Base-by-base conservation (phyloP, 1,140 invertebrate species). In the Hyles euphorbiae region DNA sequence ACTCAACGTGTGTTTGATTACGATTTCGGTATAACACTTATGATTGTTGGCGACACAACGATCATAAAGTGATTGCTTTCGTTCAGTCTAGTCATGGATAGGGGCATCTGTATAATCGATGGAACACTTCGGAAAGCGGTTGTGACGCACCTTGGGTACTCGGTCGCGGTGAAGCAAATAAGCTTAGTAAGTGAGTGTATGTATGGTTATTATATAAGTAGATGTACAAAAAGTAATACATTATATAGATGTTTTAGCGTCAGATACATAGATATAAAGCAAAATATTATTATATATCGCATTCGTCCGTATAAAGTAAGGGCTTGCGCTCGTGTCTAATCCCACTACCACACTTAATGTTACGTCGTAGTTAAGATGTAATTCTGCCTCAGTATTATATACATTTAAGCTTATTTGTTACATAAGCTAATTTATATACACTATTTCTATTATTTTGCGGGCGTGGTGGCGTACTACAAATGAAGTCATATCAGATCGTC, bases 171-270 rank as follows among this genome's bases (percentile, higher is more conserved):
- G 73, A 76, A 76, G 72, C 70, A 77, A 72, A 73, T 75, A 86
- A 86, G 86, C 86, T 88, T 88, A 87, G 80, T 87, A 76, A 78
- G 78, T 87, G 76, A 78, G 78, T 87, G 86, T 86, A 88, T 81
- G 85, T 88, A 88, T 80, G 86, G 76, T 83, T 87, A 88, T 72
- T 83, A 81, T 88, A 85, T 88, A 88, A 88, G 86, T 88, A 88
- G 86, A 88, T 88, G 86, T 88, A 88, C 83, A 88, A 88, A 84
- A 88, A 88, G 78, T 88, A 88, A 87, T 86, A 87, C 83, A 87
- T 86, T 87, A 87, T 87, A 88, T 88, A 88, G 86, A 87, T 88
- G 86, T 88, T 88, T 83, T 88, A 88, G 86, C 83, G 86, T 88
- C 86, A 88, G 80, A 88, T 87, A 88, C 76, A 88, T 88, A 87